Evolutionary conservation across 2,888 invertebrate genomes (phyloP).

Genomic region (Isotomurus palustris): DNA sequence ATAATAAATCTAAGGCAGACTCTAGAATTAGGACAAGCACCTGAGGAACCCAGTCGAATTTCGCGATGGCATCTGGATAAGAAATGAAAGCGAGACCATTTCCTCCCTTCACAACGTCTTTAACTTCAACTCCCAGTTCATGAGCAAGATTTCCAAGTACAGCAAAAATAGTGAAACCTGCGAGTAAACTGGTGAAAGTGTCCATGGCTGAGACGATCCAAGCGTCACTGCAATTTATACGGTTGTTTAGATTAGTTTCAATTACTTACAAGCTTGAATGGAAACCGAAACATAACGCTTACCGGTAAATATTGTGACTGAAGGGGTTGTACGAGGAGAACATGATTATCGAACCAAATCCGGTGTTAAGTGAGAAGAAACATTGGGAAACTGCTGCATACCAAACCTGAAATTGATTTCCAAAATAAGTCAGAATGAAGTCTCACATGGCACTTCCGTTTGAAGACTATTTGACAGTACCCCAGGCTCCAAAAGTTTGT

Average conservation of each 20-base stretch:
- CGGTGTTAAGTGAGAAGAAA: conserved; percentile 64
- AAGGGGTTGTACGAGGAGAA: conserved; percentile 63
- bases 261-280: not conserved
- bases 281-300: conserved; percentile 32
- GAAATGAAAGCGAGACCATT: conserved; percentile 77
- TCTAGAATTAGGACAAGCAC: conserved; percentile 49
- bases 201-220: conserved; percentile 76
- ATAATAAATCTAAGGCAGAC: not conserved
- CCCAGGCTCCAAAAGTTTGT: conserved; percentile 63
- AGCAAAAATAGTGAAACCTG: conserved; percentile 70
- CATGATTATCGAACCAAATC: conserved; percentile 51
- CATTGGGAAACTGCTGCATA: conserved; percentile 73
- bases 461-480: conserved; percentile 50
- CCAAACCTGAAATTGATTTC: conserved; percentile 59
- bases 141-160: conserved; percentile 73
- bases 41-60: conserved; percentile 69
- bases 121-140: conserved; percentile 56
- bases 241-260: not conserved
- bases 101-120: conserved; percentile 67
- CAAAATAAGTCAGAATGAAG: not conserved
- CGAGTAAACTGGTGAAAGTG: conserved; percentile 73
- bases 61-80: conserved; percentile 76
- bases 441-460: not conserved
- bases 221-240: conserved; percentile 59
- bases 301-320: conserved; percentile 66